Percentiles rank a stretch among this genome's conserved stretches.
These are phyloP conservation scores for Drosophila anomalata DNA, from an alignment of 2,888 invertebrate species.

Conservation along the genomic window DNA sequence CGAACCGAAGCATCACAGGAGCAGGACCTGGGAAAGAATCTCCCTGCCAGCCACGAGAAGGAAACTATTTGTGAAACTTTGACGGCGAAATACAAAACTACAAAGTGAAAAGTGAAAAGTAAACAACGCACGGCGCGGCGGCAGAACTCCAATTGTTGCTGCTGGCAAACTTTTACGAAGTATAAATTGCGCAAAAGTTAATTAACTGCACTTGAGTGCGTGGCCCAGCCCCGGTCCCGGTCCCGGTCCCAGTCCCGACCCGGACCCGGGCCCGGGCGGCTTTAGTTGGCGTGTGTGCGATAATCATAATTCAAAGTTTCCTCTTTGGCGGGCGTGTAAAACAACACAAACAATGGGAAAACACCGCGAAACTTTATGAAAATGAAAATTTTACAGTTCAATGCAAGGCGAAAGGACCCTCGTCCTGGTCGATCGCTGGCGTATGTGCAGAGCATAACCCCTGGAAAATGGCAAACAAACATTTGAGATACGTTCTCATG, in stretches of 20 bases:
- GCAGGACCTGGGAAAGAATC: constrained; percentile 1
- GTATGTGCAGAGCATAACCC: constrained; percentile 36
- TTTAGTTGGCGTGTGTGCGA: constrained; percentile 46
- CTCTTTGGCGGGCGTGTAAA: constrained; percentile 48
- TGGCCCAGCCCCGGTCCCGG: constrained; percentile 27
- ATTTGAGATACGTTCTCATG: constrained; percentile 50
- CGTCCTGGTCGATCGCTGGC: constrained; percentile 21
- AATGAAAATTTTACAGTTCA: constrained; percentile 78
- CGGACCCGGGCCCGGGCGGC: constrained; percentile 10
- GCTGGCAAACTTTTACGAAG: constrained; percentile 65
- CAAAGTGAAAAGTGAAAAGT: constrained; percentile 78
- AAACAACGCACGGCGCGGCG: constrained; percentile 57
- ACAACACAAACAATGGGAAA: constrained; percentile 58
- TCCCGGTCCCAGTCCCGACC: constrained; percentile 5
- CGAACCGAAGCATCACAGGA: neutral
- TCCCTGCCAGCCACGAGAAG: constrained; percentile 8
- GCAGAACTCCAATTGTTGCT: constrained; percentile 44
- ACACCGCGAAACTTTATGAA: constrained; percentile 70
- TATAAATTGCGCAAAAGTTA: constrained; percentile 77
- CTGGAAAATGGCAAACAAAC: constrained; percentile 60
- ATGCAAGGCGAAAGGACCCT: constrained; percentile 59
- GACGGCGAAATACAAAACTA: constrained; percentile 69
- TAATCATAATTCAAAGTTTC: constrained; percentile 75
- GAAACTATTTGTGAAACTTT: constrained; percentile 48
- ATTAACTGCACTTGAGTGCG: constrained; percentile 77